Evolutionary conservation across 2,888 invertebrate species (phyloP), one percentile per base, ranked within the genome.

Genomic region (Tipula confusa): DNA sequence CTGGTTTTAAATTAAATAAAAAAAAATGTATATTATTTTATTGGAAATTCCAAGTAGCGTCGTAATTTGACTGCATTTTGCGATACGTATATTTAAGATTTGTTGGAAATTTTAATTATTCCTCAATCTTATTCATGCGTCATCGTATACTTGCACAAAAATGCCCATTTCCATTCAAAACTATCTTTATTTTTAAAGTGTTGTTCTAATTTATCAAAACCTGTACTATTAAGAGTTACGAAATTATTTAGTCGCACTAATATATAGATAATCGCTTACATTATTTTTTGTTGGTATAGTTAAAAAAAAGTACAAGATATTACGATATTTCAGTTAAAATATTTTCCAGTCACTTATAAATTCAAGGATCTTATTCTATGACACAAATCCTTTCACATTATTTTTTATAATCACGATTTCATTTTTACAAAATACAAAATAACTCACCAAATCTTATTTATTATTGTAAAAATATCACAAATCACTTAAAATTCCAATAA

Each of bases 391-490:
- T 64, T 64, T 64, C 64, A 64, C 64, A 64, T 15, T 15, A 43
- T 43, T 1, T 36, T 36, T 1, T 1, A 43, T 31, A 15, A 15
- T 24, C 18, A 64, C 64, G 24, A 64, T 64, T 24, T 24, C 0
- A 18, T 15, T 18, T 48, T 18, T 6, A 15, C 29, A 64, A 64
- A n/a, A 28, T 11, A 11, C 9, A 29, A 80, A 80, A n/a, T n/a
- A 29, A 80, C 80, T 80, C 80, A 80, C 80, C 80, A 64, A 64
- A 24, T 24, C 18, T 24, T 64, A 64, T 64, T 64, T 64, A 43
- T 64, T 6, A 9, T 33, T 33, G 9, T 43, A 43, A 15, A 43
- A 11, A 64, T 64, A 64, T 64, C 64, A 64, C 64, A 64, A 38
- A 79, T 64, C 64, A 64, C 64, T 64, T 64, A 64, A 24, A 18